phyloP scores from a whole-genome alignment of 2,113 vertebrate genomes.

The Australoheros scitulus region DNA sequence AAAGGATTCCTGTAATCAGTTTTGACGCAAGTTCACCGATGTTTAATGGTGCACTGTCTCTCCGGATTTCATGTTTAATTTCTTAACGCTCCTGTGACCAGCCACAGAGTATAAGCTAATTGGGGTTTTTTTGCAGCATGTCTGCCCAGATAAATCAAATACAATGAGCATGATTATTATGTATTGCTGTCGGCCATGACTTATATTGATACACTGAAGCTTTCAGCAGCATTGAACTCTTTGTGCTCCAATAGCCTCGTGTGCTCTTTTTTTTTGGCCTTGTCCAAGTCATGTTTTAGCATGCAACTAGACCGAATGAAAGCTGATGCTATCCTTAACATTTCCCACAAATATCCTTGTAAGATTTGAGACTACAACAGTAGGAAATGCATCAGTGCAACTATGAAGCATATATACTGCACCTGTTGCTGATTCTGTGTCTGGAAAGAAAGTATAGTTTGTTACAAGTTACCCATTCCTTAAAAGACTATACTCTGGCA shows the following conservation, averaged over 20 bases:
- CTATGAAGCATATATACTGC: constrained; percentile 63
- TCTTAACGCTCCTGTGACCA: background rate
- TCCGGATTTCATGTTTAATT: background rate
- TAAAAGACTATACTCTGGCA: background rate
- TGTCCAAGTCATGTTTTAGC: constrained; percentile 40
- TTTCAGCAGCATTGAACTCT: constrained; percentile 8
- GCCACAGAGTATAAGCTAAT: background rate
- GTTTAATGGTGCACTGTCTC: background rate
- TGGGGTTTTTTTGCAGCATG: background rate
- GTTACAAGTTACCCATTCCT: background rate
- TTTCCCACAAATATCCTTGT: constrained; percentile 29
- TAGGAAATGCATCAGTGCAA: constrained; percentile 33
- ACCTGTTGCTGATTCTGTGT: constrained; percentile 54
- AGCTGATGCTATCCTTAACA: constrained; percentile 45
- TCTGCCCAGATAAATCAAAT: constrained; percentile 9
- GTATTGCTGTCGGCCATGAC: background rate
- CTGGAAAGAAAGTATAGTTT: background rate
- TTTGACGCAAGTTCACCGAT: background rate
- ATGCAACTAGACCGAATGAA: constrained; percentile 33
- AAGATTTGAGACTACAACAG: constrained; percentile 25
- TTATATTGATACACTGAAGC: background rate
- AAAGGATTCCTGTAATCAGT: background rate
- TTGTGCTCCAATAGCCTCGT: background rate
- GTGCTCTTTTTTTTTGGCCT: constrained; percentile 33
- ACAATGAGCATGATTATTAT: background rate